Evolutionary conservation across 2,888 invertebrate species (phyloP).

Genomic region (Aromia moschata): DNA sequence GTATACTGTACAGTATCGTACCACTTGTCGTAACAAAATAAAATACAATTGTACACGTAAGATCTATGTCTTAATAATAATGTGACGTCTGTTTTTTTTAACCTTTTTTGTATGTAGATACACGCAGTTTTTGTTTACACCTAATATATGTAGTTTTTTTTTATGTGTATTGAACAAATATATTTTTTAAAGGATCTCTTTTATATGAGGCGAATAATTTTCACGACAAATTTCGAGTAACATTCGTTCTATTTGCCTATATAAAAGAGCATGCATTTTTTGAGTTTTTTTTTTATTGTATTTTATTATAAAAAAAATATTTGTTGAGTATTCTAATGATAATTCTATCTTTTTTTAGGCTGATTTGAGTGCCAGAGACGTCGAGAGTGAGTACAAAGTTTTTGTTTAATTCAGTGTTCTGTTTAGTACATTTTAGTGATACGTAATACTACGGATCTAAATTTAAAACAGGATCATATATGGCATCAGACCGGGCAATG

Average conservation of each 20-base stretch:
- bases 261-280: too few relatives aligned
- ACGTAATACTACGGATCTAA: slow-evolving; percentile 41
- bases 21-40: slow-evolving; percentile 15
- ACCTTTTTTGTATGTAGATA: slow-evolving; percentile 8
- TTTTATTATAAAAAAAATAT: too few relatives aligned
- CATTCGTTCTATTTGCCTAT: too few relatives aligned
- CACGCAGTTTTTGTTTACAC: slow-evolving; percentile 6
- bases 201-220: too few relatives aligned
- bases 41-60: background rate
- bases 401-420: slow-evolving; percentile 26
- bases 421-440: slow-evolving; percentile 28
- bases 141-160: slow-evolving; percentile 4
- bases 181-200: too few relatives aligned
- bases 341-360: slow-evolving; percentile 68
- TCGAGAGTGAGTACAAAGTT: slow-evolving; percentile 82
- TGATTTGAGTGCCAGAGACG: slow-evolving; percentile 86
- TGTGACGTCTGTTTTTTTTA: slow-evolving; percentile 30
- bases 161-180: too few relatives aligned
- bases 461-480: slow-evolving; percentile 49
- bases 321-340: slow-evolving; percentile 19
- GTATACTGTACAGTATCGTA: slow-evolving; percentile 10
- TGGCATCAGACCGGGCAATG: slow-evolving; percentile 37
- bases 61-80: slow-evolving; percentile 33
- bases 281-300: too few relatives aligned
- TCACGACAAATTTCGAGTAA: too few relatives aligned